Conservation (phyloP, 2,113 vertebrate species). For the Mesitornis unicolor region DNA sequence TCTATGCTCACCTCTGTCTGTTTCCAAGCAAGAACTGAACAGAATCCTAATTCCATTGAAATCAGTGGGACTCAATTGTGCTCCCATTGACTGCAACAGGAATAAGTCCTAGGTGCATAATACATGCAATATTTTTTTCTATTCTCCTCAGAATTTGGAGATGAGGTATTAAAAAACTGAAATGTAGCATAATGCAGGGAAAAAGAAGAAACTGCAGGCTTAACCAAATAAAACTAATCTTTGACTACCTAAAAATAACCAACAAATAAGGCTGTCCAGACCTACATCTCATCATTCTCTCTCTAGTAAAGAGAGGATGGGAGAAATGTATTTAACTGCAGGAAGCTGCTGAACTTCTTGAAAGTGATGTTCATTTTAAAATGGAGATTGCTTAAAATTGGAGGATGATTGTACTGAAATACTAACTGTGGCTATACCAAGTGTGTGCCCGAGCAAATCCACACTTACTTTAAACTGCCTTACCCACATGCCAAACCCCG, state of each 20-base stretch:
- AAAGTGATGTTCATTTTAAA: not conserved
- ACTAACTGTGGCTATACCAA: not conserved
- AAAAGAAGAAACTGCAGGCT: not conserved
- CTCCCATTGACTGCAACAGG: not conserved
- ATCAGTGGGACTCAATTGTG: not conserved
- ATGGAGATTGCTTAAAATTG: not conserved
- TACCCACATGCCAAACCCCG: rapidly evolving
- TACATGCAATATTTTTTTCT: not conserved
- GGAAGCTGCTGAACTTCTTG: not conserved
- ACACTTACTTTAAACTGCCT: not conserved
- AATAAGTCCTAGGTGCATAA: not conserved
- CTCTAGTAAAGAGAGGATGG: not conserved
- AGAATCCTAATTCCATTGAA: not conserved
- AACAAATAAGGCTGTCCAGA: not conserved
- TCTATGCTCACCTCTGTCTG: not conserved
- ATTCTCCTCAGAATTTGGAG: not conserved
- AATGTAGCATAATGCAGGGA: not conserved
- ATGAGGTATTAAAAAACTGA: not conserved
- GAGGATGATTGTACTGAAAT: not conserved
- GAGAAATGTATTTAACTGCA: not conserved
- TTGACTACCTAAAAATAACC: not conserved
- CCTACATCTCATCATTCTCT: not conserved
- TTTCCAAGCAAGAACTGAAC: not conserved
- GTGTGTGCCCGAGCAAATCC: not conserved
- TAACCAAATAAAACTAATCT: not conserved